These are phyloP conservation scores for Hydra vulgaris DNA, from an alignment of 30 jellyfish, hydroid and myxozoan species.

Conservation along the genomic window DNA sequence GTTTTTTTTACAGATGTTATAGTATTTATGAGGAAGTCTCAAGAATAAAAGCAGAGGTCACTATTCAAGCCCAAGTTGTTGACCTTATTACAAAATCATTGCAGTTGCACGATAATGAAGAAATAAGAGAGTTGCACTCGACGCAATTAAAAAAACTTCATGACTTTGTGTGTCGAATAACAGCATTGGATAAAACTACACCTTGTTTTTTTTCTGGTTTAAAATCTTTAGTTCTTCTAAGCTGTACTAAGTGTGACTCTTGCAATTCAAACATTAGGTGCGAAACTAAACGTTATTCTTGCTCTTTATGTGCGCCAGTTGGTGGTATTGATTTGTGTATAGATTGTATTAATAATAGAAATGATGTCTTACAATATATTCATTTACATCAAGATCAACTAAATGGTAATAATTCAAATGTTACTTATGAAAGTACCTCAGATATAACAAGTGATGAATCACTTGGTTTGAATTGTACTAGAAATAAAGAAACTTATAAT, in stretches of 20 bases:
- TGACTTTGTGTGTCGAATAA: neutral
- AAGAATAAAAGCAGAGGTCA: neutral
- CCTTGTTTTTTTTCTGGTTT: neutral
- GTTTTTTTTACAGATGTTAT: neutral
- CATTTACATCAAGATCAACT: neutral
- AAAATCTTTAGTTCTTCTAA: neutral
- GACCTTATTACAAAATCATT: neutral
- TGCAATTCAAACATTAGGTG: neutral
- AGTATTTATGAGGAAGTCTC: neutral
- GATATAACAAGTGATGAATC: too few species aligned
- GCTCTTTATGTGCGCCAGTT: neutral
- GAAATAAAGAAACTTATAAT: too few species aligned
- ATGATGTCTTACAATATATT: neutral
- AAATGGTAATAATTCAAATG: neutral
- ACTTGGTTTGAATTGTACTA: too few species aligned
- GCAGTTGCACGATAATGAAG: neutral
- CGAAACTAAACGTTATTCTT: neutral
- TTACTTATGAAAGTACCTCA: too few species aligned
- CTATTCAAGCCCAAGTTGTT: neutral
- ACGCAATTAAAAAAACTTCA: neutral
- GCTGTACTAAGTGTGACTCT: neutral
- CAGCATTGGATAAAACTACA: neutral
- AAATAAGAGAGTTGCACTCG: neutral
- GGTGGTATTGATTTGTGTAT: neutral
- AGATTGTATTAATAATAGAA: neutral